phyloP scores from a whole-genome alignment of 2,888 invertebrate species.

The Scaptodrosophila latifasciaeformis region DNA sequence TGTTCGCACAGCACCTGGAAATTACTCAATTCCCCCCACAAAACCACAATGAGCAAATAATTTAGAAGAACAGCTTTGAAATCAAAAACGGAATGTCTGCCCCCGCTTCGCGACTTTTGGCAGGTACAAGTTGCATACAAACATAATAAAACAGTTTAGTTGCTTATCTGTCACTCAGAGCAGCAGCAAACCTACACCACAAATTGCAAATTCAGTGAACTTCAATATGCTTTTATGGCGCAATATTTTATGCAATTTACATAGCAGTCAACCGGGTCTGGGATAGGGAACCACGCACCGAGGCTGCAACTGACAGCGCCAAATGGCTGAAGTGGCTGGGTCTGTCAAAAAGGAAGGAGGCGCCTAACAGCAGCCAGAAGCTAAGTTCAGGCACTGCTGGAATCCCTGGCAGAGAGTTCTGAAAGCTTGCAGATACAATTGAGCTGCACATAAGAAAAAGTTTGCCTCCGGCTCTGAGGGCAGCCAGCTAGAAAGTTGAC shows the following conservation, averaged over 20 bases:
- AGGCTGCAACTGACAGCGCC: constrained; percentile 37
- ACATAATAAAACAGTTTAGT: too few relatives aligned
- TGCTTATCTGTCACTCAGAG: too few relatives aligned
- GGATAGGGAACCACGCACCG: constrained; percentile 25
- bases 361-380: background rate
- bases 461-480: background rate
- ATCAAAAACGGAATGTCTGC: too few relatives aligned
- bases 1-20: too few relatives aligned
- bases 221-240: constrained; percentile 60
- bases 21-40: too few relatives aligned
- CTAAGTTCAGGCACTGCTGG: background rate
- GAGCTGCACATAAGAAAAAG: constrained; percentile 6
- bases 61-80: too few relatives aligned
- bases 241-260: constrained; percentile 66
- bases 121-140: too few relatives aligned
- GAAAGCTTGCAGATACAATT: background rate
- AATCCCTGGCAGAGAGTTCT: background rate
- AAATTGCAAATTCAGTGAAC: constrained; percentile 61
- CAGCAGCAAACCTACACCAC: too few relatives aligned
- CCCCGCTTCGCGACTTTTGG: too few relatives aligned
- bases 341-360: background rate
- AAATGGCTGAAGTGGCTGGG: background rate
- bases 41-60: too few relatives aligned
- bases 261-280: constrained; percentile 20
- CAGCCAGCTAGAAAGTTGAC: constrained; percentile 42